Evolutionary conservation across 2,113 vertebrate genomes (phyloP).

Genomic region (Upupa epops): DNA sequence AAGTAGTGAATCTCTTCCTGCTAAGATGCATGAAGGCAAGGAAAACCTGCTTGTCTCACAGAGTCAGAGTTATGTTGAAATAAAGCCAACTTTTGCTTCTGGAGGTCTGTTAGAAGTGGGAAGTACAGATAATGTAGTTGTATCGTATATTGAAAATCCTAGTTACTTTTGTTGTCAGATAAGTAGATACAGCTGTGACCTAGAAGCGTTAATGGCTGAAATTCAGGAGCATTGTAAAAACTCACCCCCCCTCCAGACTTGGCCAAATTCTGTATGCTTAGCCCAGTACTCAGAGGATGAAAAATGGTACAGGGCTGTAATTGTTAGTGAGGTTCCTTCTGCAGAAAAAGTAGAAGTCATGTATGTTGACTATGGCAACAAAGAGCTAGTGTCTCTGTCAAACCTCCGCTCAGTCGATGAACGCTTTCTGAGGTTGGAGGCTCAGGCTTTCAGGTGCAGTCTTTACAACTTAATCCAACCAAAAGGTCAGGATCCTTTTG

Average conservation of each 20-base stretch:
- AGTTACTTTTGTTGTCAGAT: constrained; percentile 94
- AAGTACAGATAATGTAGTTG: constrained; percentile 82
- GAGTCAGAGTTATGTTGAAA: constrained; percentile 26
- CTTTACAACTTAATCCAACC: constrained; percentile 86
- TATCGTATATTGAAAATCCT: constrained; percentile 83
- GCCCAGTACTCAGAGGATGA: constrained; percentile 79
- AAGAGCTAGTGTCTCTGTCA: constrained; percentile 70
- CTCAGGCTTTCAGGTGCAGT: constrained; percentile 92
- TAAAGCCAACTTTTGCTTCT: not conserved
- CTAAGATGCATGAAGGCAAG: not conserved
- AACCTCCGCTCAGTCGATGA: constrained; percentile 78
- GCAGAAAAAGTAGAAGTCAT: constrained; percentile 77
- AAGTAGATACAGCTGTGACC: constrained; percentile 58
- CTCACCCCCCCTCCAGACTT: constrained; percentile 59
- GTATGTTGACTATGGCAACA: constrained; percentile 90
- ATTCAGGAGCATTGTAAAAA: constrained; percentile 84
- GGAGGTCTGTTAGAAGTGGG: constrained; percentile 80
- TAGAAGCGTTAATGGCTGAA: constrained; percentile 82
- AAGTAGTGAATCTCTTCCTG: not conserved
- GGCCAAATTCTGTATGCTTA: constrained; percentile 78
- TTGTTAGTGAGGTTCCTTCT: constrained; percentile 65
- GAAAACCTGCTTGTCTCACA: not conserved
- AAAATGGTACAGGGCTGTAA: constrained; percentile 89
- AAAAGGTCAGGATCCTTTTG: constrained; percentile 69
- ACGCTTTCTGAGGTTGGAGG: constrained; percentile 78